These are phyloP conservation scores for Fundulus diaphanus DNA, from an alignment of 2,797 vertebrate species.

Conservation along the genomic window DNA sequence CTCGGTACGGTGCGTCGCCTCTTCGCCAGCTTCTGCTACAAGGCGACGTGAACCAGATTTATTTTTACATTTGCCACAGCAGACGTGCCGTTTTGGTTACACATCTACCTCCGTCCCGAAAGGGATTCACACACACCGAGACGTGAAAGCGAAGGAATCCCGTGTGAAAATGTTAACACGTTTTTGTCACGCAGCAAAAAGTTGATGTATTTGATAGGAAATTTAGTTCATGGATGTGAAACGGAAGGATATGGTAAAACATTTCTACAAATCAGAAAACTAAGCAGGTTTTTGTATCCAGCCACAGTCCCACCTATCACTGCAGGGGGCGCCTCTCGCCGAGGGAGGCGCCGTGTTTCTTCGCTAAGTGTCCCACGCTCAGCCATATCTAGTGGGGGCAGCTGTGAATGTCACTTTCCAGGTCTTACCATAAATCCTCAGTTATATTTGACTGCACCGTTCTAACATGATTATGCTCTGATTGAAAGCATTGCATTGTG, in stretches of 20 bases:
- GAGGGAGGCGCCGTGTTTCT: no score
- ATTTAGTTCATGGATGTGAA: not conserved
- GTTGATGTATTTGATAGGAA: not conserved
- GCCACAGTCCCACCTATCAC: not conserved
- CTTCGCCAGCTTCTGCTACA: constrained; percentile 3
- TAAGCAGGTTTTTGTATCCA: not conserved
- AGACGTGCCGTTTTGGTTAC: not conserved
- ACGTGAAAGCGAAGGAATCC: not conserved
- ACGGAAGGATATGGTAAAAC: not conserved
- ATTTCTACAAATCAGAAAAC: not conserved
- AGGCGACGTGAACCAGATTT: not conserved
- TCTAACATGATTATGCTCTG: no score
- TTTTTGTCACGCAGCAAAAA: not conserved
- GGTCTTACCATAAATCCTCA: not conserved
- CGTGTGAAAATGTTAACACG: not conserved
- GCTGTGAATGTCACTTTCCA: no score
- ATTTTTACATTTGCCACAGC: not conserved
- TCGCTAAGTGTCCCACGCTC: no score
- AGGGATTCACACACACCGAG: not conserved
- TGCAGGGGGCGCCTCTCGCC: not conserved
- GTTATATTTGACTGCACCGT: no score
- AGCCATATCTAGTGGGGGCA: no score
- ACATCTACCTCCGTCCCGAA: not conserved
- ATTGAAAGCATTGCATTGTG: no score
- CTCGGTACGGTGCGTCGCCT: not conserved